A percentile compares a stretch with the other conserved stretches of the same genome.
Conservation (phyloP, 2,888 invertebrate genomes). For the Synanthedon andrenaeformis region DNA sequence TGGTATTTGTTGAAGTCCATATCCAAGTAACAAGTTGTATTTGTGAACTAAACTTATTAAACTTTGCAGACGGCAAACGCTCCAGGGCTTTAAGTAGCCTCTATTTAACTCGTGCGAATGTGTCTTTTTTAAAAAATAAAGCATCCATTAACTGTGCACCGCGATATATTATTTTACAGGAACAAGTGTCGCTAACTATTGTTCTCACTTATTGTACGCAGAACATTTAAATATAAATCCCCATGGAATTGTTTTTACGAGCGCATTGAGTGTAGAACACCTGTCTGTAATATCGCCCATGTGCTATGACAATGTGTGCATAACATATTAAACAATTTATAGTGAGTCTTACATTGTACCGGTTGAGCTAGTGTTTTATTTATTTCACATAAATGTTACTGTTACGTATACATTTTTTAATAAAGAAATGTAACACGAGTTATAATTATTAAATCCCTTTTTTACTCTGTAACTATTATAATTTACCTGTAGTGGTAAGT, state of each 20-base stretch:
- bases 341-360: slow-evolving; percentile 3
- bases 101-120: background rate
- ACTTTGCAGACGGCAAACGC: background rate
- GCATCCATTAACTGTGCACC: no score
- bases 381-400: background rate
- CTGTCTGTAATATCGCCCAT: slow-evolving; percentile 35
- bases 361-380: slow-evolving; percentile 2
- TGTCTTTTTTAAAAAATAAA: no score
- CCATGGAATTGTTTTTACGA: slow-evolving; percentile 55
- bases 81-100: background rate
- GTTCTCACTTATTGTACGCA: slow-evolving; percentile 14
- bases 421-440: background rate
- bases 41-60: background rate
- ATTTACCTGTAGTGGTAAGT: no score
- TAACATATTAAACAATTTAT: slow-evolving; percentile 9
- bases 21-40: background rate
- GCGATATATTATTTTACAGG: slow-evolving; percentile 16
- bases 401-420: background rate
- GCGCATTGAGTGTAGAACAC: slow-evolving; percentile 40
- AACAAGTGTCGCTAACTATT: slow-evolving; percentile 36
- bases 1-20: background rate
- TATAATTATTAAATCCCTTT: no score
- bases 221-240: slow-evolving; percentile 44
- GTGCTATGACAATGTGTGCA: slow-evolving; percentile 12
- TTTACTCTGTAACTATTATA: no score